Evolutionary conservation across 2,888 invertebrate species (phyloP).

Genomic region (Scaptomyza polygonia): DNA sequence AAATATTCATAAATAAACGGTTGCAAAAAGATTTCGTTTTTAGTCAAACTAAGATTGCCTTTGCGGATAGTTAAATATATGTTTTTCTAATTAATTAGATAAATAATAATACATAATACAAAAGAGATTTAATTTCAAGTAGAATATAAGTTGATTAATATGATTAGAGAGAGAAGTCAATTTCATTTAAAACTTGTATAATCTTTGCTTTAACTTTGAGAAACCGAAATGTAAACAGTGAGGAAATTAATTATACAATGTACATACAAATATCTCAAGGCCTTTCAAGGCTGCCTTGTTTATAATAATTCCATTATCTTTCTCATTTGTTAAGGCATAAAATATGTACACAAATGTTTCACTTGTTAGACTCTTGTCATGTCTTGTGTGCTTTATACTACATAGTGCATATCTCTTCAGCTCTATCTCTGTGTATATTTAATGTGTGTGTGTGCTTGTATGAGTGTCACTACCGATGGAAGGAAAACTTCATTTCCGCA

Average conservation of each 20-base stretch:
- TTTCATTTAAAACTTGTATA: neutral
- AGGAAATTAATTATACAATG: neutral
- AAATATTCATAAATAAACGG: slow-evolving; percentile 10
- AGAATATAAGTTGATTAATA: neutral
- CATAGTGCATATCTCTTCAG: slow-evolving; percentile 23
- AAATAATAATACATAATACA: too few relatives aligned
- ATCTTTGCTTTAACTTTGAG: neutral
- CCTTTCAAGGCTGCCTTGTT: slow-evolving; percentile 10
- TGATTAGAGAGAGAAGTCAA: neutral
- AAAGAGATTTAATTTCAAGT: too few relatives aligned
- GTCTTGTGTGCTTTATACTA: slow-evolving; percentile 37
- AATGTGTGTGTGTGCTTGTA: slow-evolving; percentile 11
- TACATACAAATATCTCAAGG: neutral
- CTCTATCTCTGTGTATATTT: slow-evolving; percentile 4
- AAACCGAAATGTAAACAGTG: neutral
- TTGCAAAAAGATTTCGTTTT: neutral
- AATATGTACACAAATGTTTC: slow-evolving; percentile 64
- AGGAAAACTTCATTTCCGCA: slow-evolving; percentile 79
- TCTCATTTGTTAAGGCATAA: slow-evolving; percentile 53
- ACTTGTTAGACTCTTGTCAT: slow-evolving; percentile 47
- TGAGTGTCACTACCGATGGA: slow-evolving; percentile 65
- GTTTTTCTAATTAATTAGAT: too few relatives aligned
- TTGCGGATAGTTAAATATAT: neutral
- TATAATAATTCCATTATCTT: slow-evolving; percentile 72
- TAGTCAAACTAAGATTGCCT: neutral